These are phyloP conservation scores for Drosophila colorata DNA, from an alignment of 2,888 invertebrate genomes.

Conservation along the genomic window DNA sequence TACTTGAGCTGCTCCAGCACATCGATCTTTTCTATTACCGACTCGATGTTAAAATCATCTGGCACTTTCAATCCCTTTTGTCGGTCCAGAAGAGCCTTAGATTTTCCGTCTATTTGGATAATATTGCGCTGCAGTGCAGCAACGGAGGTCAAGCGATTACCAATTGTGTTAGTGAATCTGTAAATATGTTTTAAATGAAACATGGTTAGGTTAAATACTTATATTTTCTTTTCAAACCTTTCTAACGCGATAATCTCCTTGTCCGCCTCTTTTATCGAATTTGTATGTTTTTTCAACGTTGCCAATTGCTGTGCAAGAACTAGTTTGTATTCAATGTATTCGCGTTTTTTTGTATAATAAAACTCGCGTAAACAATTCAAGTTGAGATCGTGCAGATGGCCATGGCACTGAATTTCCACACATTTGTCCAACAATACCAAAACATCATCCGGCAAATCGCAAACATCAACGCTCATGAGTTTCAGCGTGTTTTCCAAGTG, in stretches of 20 bases:
- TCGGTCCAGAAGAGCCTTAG: constrained; percentile 64
- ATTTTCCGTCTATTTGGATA: constrained; percentile 63
- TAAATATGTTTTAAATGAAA: background rate
- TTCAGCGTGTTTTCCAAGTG: constrained; percentile 80
- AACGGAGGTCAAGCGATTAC: constrained; percentile 68
- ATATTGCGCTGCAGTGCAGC: constrained; percentile 64
- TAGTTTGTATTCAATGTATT: constrained; percentile 67
- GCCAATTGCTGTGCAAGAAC: constrained; percentile 53
- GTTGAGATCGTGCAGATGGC: constrained; percentile 72
- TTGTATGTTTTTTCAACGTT: constrained; percentile 65
- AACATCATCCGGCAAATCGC: constrained; percentile 79
- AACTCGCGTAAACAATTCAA: constrained; percentile 74
- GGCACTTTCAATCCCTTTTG: constrained; percentile 65
- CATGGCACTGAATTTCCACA: constrained; percentile 68
- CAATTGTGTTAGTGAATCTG: constrained; percentile 69
- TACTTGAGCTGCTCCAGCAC: constrained; percentile 57
- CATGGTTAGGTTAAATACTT: background rate
- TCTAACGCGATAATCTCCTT: constrained; percentile 67
- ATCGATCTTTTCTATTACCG: constrained; percentile 78
- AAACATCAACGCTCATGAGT: constrained; percentile 73
- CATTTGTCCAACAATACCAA: constrained; percentile 70
- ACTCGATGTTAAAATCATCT: constrained; percentile 76
- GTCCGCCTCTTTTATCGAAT: constrained; percentile 61
- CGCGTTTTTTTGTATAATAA: constrained; percentile 71
- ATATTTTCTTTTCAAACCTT: constrained; percentile 53